Percentiles rank a stretch among this genome's conserved stretches.
phyloP scores from a whole-genome alignment of 2,888 invertebrate genomes.

The Deilephila elpenor region DNA sequence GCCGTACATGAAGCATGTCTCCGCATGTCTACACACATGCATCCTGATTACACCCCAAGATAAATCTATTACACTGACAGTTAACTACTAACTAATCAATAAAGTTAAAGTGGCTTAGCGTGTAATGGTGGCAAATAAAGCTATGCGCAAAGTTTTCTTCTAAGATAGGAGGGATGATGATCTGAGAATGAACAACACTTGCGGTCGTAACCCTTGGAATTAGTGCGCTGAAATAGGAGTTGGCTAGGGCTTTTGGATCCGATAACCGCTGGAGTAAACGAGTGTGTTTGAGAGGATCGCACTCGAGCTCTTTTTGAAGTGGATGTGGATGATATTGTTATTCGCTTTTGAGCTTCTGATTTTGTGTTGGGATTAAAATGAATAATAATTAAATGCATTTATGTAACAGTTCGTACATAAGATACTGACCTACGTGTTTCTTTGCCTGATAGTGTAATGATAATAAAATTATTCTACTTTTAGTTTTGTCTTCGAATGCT shows the following conservation, averaged over 20 bases:
- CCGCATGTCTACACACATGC: slow-evolving; percentile 7
- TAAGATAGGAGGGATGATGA: neutral
- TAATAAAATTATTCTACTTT: too few species aligned
- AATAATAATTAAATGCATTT: too few species aligned
- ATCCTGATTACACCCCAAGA: slow-evolving; percentile 12
- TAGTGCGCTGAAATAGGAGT: slow-evolving; percentile 8
- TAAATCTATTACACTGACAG: slow-evolving; percentile 21
- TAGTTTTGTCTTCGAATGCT: too few species aligned
- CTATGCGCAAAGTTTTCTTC: slow-evolving; percentile 21
- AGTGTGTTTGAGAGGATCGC: neutral
- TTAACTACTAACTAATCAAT: slow-evolving; percentile 15
- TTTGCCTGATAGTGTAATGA: too few species aligned
- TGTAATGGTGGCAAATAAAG: slow-evolving; percentile 19
- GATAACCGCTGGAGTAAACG: neutral
- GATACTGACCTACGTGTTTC: too few species aligned
- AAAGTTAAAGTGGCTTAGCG: slow-evolving; percentile 17
- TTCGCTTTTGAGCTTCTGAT: neutral
- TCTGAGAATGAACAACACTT: slow-evolving; percentile 9
- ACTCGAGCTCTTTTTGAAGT: neutral
- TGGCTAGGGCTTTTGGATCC: slow-evolving; percentile 10
- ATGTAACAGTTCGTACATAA: too few species aligned
- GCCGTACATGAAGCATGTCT: slow-evolving; percentile 33
- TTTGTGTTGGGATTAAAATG: too few species aligned
- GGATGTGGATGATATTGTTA: neutral
- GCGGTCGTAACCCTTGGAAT: neutral